Evolutionary conservation across 2,888 invertebrate species (phyloP).

Genomic region (Drosophila vallismaia): DNA sequence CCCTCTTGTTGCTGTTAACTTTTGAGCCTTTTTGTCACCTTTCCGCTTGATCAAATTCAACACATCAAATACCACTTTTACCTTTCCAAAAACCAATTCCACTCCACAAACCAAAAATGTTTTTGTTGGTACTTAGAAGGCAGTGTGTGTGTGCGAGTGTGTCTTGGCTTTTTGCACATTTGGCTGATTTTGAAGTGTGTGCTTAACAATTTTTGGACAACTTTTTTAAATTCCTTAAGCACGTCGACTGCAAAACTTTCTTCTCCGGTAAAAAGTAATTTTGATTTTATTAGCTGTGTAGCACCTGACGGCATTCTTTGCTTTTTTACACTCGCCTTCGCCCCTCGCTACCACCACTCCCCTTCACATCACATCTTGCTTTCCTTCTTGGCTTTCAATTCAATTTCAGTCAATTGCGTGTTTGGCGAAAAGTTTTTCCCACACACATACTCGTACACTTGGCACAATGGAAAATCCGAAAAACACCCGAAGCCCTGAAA

Average conservation of each 20-base stretch:
- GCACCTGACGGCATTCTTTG: conserved; percentile 68
- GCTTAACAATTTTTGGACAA: conserved; percentile 67
- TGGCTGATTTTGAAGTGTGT: conserved; percentile 65
- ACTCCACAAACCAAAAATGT: conserved; percentile 5
- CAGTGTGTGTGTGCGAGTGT: conserved; percentile 19
- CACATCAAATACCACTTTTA: conserved; percentile 66
- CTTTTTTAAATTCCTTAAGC: conserved; percentile 68
- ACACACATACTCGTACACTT: conserved; percentile 26
- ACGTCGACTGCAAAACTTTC: conserved; percentile 54
- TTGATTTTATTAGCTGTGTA: conserved; percentile 78
- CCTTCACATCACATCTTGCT: conserved; percentile 16
- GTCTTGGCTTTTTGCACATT: conserved; percentile 59
- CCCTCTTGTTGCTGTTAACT: conserved; percentile 39
- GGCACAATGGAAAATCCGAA: conserved; percentile 21
- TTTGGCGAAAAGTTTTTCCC: conserved; percentile 55
- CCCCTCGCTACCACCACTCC: too few relatives aligned
- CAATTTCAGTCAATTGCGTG: conserved; percentile 65
- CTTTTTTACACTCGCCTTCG: conserved; percentile 9
- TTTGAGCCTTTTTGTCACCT: conserved; percentile 54
- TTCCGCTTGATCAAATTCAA: conserved; percentile 63
- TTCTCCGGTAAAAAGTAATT: conserved; percentile 64
- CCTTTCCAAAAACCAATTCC: conserved; percentile 6
- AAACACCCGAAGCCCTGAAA: conserved; percentile 33
- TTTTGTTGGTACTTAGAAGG: conserved; percentile 24
- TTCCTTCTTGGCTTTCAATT: conserved; percentile 57